A percentile compares a stretch with the other conserved stretches of the same genome.
phyloP scores from a whole-genome alignment of 1,140 invertebrate species.

The Diorhabda elongata region DNA sequence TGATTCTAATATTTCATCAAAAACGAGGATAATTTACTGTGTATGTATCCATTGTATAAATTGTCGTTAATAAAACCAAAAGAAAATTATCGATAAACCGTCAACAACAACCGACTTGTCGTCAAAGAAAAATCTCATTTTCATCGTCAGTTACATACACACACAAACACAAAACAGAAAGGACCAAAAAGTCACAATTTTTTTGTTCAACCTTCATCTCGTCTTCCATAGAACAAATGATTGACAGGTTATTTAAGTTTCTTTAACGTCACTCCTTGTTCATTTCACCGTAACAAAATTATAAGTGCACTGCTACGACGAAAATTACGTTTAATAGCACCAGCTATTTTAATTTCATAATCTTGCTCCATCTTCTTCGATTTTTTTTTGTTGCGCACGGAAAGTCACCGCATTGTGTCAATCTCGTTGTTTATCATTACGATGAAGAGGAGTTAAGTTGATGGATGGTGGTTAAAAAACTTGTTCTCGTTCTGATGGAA shows the following conservation, averaged over 20 bases:
- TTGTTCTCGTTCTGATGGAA: too few species aligned
- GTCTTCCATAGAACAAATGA: conserved; percentile 15
- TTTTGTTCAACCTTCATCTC: not conserved
- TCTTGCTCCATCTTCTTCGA: not conserved
- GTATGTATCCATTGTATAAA: too few species aligned
- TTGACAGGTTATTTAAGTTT: conserved; percentile 42
- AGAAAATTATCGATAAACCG: not conserved
- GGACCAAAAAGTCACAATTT: not conserved
- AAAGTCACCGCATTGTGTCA: conserved; percentile 6
- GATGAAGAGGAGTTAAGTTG: not conserved
- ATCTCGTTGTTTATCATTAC: conserved; percentile 1
- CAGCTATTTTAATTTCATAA: conserved; percentile 20
- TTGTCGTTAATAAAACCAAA: not conserved
- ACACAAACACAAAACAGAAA: not conserved
- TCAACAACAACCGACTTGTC: not conserved
- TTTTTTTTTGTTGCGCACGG: conserved; percentile 3
- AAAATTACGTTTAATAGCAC: conserved; percentile 14
- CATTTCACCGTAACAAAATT: conserved; percentile 33
- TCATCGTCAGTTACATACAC: not conserved
- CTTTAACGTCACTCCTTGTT: conserved; percentile 33
- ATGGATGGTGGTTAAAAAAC: not conserved
- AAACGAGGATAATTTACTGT: too few species aligned
- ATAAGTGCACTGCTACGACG: conserved; percentile 31
- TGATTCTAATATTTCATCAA: too few species aligned
- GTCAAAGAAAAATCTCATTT: not conserved